Evolutionary conservation across 2,888 invertebrate species (phyloP).

Genomic region (Mesochorus sp.): DNA sequence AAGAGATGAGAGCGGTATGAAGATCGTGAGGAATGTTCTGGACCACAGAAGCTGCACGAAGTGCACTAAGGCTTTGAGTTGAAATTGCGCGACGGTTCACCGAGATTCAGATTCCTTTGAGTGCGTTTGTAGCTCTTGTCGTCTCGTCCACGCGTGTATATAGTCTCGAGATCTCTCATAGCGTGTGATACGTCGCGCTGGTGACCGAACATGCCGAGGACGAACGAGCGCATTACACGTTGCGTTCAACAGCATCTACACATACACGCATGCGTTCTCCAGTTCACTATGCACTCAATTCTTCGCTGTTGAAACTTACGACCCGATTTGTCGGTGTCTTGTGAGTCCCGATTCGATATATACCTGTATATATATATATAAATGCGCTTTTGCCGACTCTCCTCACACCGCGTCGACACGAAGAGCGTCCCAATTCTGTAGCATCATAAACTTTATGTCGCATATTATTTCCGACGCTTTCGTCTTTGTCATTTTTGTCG

Average conservation of each 20-base stretch:
- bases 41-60: background rate
- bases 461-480: slow-evolving; percentile 61
- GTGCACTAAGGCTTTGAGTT: slow-evolving; percentile 55
- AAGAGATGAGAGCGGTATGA: slow-evolving; percentile 19
- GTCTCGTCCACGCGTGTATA: slow-evolving; percentile 13
- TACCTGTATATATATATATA: background rate
- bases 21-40: slow-evolving; percentile 19
- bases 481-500: slow-evolving; percentile 42
- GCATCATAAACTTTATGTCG: slow-evolving; percentile 67
- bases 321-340: slow-evolving; percentile 60
- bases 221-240: slow-evolving; percentile 32
- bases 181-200: background rate
- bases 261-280: background rate
- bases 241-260: slow-evolving; percentile 1
- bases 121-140: background rate
- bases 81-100: slow-evolving; percentile 50
- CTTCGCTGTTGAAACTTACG: slow-evolving; percentile 29
- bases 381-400: background rate
- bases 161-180: slow-evolving; percentile 17
- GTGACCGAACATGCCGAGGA: slow-evolving; percentile 1
- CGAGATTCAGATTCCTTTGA: slow-evolving; percentile 50
- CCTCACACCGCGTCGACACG: slow-evolving; percentile 47
- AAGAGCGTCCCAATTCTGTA: slow-evolving; percentile 49
- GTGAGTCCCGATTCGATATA: slow-evolving; percentile 44
- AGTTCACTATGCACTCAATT: slow-evolving; percentile 1